A percentile compares a stretch with the other conserved stretches of the same genome.
Conservation (phyloP, 2,113 vertebrate genomes). For the Alces alces region DNA sequence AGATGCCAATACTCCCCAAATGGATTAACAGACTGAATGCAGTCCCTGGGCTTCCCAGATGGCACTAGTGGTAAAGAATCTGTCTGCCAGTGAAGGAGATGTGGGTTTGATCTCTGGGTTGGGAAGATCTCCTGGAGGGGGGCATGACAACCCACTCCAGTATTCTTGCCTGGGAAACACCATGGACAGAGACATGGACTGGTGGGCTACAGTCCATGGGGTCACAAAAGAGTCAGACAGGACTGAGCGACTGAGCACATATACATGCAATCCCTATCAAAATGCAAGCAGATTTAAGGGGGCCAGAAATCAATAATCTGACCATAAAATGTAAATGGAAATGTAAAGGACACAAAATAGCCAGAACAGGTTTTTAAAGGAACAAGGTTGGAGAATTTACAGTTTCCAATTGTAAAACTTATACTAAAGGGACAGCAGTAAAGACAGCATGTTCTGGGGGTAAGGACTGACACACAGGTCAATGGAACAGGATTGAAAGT, state of each 20-base stretch:
- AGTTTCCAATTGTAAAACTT: background rate
- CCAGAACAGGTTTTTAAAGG: background rate
- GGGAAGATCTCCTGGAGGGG: background rate
- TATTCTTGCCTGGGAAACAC: background rate
- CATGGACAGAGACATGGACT: background rate
- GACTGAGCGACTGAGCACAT: background rate
- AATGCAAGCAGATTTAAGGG: background rate
- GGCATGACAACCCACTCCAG: background rate
- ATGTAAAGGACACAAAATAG: background rate
- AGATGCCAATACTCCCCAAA: too few relatives aligned
- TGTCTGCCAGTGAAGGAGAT: background rate
- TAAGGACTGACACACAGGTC: rapidly evolving
- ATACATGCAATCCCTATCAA: background rate
- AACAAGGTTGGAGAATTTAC: background rate
- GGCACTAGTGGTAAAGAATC: background rate
- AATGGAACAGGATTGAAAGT: rapidly evolving
- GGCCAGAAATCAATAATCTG: background rate
- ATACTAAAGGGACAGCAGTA: too few relatives aligned
- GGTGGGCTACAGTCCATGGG: background rate
- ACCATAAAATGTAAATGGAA: background rate
- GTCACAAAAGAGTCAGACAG: background rate
- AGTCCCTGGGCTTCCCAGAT: background rate
- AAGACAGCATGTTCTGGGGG: rapidly evolving
- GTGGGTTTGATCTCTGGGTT: background rate
- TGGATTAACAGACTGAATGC: background rate